Evolutionary conservation across 2,888 invertebrate species (phyloP).

Genomic region (Agrypnus murinus): DNA sequence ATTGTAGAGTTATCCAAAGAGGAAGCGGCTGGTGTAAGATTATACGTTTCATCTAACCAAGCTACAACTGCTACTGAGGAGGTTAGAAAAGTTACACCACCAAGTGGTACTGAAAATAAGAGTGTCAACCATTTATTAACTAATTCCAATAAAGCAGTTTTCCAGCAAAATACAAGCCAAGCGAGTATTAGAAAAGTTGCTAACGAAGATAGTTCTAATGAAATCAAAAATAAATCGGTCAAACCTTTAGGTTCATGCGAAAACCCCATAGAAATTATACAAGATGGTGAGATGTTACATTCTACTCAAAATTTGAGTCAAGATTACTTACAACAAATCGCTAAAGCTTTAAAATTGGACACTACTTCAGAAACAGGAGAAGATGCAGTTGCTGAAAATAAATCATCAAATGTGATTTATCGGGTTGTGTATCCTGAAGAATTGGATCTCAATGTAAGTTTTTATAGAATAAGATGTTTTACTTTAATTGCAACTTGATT

Average conservation of each 20-base stretch:
- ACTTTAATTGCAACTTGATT: not conserved
- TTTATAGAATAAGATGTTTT: not conserved
- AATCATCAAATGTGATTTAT: conserved; percentile 60
- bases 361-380: conserved; percentile 21
- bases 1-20: conserved; percentile 49
- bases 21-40: conserved; percentile 46
- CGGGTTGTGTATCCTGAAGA: conserved; percentile 66
- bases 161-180: conserved; percentile 4
- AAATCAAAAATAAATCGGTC: not conserved
- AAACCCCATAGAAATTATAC: conserved; percentile 52
- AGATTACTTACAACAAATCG: conserved; percentile 48
- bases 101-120: too few relatives aligned
- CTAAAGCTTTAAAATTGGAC: conserved; percentile 41
- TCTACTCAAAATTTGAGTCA: conserved; percentile 49
- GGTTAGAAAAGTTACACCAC: not conserved
- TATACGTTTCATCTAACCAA: conserved; percentile 8
- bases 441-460: conserved; percentile 62
- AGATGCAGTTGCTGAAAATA: conserved; percentile 41
- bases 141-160: conserved; percentile 6
- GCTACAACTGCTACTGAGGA: too few relatives aligned
- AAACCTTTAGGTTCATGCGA: conserved; percentile 50
- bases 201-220: not conserved
- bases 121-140: too few relatives aligned
- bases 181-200: conserved; percentile 1
- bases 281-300: conserved; percentile 45